Evolutionary conservation across 1,140 invertebrate species (phyloP).

Genomic region (Eulimnadia texana): DNA sequence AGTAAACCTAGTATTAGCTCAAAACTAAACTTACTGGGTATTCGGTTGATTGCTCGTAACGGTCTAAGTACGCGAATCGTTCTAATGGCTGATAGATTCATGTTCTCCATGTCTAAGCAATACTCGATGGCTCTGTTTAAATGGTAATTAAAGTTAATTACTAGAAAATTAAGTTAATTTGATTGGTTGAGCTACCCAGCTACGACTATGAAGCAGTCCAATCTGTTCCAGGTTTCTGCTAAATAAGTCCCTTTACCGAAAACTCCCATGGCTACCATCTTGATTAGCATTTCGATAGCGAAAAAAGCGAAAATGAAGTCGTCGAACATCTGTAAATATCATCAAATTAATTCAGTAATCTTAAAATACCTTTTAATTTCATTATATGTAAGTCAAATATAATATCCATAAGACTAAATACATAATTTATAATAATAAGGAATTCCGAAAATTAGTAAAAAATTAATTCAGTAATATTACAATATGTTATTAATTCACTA

Average conservation of each 20-base stretch:
- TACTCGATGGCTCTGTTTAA: conserved; percentile 77
- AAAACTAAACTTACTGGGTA: conserved; percentile 91
- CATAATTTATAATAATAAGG: too few relatives aligned
- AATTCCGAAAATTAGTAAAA: neutral
- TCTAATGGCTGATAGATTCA: conserved; percentile 94
- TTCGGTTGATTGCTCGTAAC: conserved; percentile 93
- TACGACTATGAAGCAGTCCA: conserved; percentile 96
- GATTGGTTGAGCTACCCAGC: conserved; percentile 54
- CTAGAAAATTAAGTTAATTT: conserved; percentile 4
- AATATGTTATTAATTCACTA: too few relatives aligned
- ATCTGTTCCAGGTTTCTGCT: conserved; percentile 93
- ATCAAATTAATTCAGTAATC: neutral
- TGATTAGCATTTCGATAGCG: conserved; percentile 88
- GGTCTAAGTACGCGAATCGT: conserved; percentile 93
- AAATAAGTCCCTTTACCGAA: conserved; percentile 87
- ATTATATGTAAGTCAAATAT: too few relatives aligned
- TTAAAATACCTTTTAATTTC: too few relatives aligned
- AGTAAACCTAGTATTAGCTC: too few relatives aligned
- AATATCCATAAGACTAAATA: neutral
- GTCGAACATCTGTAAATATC: conserved; percentile 71
- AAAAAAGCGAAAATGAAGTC: conserved; percentile 98
- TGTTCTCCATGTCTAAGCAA: conserved; percentile 86
- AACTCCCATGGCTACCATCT: conserved; percentile 98
- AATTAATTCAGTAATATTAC: too few relatives aligned
- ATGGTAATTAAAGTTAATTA: conserved; percentile 18